Evolutionary conservation across 2,113 vertebrate genomes (phyloP).

Genomic region (Hippocampus comes): DNA sequence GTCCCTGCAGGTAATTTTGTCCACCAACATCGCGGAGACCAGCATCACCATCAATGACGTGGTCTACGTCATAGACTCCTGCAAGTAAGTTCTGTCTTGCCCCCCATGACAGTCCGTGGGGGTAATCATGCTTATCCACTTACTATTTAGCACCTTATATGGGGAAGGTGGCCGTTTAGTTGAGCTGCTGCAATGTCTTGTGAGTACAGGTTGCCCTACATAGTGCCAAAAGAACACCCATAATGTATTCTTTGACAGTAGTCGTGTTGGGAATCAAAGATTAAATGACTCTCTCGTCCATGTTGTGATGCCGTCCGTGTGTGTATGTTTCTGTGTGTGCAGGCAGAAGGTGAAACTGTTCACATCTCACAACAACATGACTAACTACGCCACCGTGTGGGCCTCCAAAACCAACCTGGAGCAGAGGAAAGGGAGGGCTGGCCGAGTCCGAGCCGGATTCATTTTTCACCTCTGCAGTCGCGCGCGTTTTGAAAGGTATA

Average conservation of each 20-base stretch:
- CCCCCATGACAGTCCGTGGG: no score
- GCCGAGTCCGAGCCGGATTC: conserved; percentile 86
- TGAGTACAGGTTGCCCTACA: no score
- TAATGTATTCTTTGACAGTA: no score
- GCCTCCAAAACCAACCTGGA: conserved; percentile 96
- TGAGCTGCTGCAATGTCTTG: no score
- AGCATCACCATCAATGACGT: conserved; percentile 98
- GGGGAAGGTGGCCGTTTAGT: no score
- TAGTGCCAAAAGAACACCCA: no score
- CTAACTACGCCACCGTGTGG: conserved; percentile 97
- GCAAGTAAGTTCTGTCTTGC: conserved; percentile 82
- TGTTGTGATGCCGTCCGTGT: not conserved
- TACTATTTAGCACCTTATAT: no score
- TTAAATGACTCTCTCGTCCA: not conserved
- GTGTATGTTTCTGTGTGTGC: not conserved
- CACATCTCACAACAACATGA: conserved; percentile 98
- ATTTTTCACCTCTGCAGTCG: conserved; percentile 92
- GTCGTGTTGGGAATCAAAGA: no score
- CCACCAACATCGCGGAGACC: conserved; percentile 96
- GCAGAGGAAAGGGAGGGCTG: conserved; percentile 90
- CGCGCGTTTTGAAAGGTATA: conserved; percentile 63
- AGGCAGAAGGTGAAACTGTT: conserved; percentile 98
- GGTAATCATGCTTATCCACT: no score
- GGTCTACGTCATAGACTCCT: conserved; percentile 96
- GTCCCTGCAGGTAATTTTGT: conserved; percentile 85